Percentiles rank a stretch among this genome's conserved stretches.
These are phyloP conservation scores for Gavialis gangeticus DNA, from an alignment of 2,113 vertebrate species.

Conservation along the genomic window DNA sequence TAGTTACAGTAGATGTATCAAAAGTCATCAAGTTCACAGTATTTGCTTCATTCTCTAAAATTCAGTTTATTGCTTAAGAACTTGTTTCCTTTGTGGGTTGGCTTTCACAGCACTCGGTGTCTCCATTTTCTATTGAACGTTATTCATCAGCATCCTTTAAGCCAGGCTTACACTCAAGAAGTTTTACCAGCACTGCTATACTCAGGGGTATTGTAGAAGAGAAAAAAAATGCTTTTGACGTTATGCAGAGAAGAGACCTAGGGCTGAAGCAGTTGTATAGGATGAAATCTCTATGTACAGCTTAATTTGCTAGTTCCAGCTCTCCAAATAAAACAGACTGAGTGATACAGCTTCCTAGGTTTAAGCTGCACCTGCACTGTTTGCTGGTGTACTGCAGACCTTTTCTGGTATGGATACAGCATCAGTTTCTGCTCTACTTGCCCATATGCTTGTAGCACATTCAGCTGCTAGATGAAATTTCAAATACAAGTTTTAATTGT, in stretches of 20 bases:
- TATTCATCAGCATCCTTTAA: background rate
- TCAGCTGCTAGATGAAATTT: background rate
- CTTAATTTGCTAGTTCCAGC: accelerated
- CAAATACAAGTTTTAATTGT: accelerated
- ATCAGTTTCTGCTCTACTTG: accelerated
- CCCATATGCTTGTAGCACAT: accelerated
- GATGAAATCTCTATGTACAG: accelerated
- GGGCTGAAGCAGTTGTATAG: background rate
- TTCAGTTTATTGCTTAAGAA: background rate
- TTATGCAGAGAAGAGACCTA: background rate
- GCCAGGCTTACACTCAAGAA: background rate
- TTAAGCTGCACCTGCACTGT: accelerated
- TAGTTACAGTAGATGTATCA: background rate
- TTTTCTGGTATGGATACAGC: accelerated
- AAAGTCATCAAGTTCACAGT: background rate
- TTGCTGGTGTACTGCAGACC: background rate
- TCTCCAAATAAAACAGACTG: accelerated
- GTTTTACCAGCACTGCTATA: background rate
- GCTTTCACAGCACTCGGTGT: background rate
- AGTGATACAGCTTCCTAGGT: accelerated
- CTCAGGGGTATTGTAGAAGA: background rate
- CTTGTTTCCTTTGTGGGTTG: background rate
- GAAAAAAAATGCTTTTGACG: background rate
- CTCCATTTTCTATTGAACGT: background rate
- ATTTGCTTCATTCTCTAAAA: background rate